A percentile compares a stretch with the other conserved stretches of the same genome.
phyloP scores from a whole-genome alignment of 2,113 vertebrate genomes.

The Harpagus bidentatus region DNA sequence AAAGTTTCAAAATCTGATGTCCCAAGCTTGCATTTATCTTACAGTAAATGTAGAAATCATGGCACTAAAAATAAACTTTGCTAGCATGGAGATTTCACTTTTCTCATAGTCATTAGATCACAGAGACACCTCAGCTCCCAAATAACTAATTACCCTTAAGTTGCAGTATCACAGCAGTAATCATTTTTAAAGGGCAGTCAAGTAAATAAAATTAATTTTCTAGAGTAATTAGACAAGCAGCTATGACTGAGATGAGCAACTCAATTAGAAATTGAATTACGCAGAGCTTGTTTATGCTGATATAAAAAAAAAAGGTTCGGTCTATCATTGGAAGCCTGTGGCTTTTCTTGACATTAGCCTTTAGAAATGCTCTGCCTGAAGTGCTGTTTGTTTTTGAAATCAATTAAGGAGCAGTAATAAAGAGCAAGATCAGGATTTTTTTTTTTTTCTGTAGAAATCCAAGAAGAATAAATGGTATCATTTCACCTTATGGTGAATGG shows the following conservation, averaged over 20 bases:
- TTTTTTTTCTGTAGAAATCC: neutral
- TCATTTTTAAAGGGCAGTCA: neutral
- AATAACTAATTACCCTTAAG: neutral
- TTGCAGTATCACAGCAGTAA: neutral
- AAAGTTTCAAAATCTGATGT: neutral
- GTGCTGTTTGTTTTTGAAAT: neutral
- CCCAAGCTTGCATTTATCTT: neutral
- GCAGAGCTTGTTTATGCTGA: neutral
- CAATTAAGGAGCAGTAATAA: neutral
- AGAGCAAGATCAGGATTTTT: neutral
- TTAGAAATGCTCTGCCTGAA: neutral
- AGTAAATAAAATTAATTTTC: neutral
- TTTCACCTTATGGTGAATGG: too few species aligned
- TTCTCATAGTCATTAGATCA: neutral
- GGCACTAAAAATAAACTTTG: neutral
- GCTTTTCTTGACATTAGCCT: neutral
- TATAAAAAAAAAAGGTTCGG: neutral
- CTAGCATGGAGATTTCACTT: neutral
- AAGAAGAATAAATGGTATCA: neutral
- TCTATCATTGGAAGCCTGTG: neutral
- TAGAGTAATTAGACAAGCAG: neutral
- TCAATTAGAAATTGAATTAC: slow-evolving; percentile 6
- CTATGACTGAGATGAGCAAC: neutral
- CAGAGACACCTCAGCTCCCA: neutral
- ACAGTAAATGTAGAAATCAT: neutral